These are phyloP conservation scores for Carassius gibelio DNA, from an alignment of 2,113 vertebrate genomes.

Conservation along the genomic window DNA sequence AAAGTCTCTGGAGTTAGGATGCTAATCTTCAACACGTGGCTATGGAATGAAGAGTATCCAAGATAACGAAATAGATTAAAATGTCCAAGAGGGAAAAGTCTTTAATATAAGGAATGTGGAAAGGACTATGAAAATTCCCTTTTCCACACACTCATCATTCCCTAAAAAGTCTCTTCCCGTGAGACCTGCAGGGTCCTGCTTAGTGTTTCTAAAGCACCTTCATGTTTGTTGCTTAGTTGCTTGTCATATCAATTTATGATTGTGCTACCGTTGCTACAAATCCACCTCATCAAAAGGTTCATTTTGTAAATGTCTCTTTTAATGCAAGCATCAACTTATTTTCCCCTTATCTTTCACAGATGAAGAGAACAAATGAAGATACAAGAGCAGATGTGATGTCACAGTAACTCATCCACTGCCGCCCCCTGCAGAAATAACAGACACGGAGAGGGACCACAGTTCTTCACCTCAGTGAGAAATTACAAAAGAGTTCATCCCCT, in stretches of 20 bases:
- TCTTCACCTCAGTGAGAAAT: neutral
- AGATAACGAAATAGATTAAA: constrained; percentile 10
- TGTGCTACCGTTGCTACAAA: constrained; percentile 51
- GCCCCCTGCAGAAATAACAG: constrained; percentile 37
- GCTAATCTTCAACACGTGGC: constrained; percentile 12
- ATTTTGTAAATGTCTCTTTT: constrained; percentile 20
- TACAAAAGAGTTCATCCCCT: constrained; percentile 34
- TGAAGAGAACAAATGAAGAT: constrained; percentile 32
- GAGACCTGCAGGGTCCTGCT: neutral
- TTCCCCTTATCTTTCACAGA: constrained; percentile 23
- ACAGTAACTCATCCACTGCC: constrained; percentile 42
- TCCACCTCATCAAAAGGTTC: neutral
- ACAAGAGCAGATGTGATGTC: constrained; percentile 56
- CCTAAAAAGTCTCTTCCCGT: constrained; percentile 47
- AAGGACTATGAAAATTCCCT: neutral
- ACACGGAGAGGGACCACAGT: constrained; percentile 12
- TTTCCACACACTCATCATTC: neutral
- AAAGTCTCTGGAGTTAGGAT: constrained; percentile 26
- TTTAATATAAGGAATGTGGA: neutral
- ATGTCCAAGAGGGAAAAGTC: constrained; percentile 8
- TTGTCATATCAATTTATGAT: constrained; percentile 37
- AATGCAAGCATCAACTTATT: constrained; percentile 16
- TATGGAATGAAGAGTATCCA: constrained; percentile 52
- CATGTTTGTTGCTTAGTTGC: constrained; percentile 8
- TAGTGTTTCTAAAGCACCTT: constrained; percentile 51